A percentile compares a stretch with the other conserved stretches of the same genome.
Conservation (phyloP, 2,797 vertebrate genomes). For the Mastacembelus armatus region DNA sequence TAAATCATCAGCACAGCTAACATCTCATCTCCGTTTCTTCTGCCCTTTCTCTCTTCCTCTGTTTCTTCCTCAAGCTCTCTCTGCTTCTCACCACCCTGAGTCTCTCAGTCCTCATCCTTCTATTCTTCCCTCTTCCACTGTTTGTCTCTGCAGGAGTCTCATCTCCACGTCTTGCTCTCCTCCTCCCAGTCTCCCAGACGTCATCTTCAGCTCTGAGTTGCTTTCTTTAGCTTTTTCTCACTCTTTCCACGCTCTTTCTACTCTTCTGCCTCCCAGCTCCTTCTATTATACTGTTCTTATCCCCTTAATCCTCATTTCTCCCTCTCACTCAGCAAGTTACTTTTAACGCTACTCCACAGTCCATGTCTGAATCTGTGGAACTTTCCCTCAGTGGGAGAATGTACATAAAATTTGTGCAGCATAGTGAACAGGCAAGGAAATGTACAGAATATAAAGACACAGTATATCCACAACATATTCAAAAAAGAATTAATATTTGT, state of each 20-base stretch:
- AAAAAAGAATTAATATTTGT: conserved; percentile 37
- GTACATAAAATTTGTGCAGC: conserved; percentile 5
- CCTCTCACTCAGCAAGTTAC: conserved; percentile 42
- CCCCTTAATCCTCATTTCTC: conserved; percentile 61
- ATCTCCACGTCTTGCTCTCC: conserved; percentile 35
- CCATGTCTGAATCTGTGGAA: conserved; percentile 40
- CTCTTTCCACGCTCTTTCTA: neutral
- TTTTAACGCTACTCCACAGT: conserved; percentile 31
- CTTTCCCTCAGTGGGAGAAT: conserved; percentile 5
- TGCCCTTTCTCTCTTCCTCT: conserved; percentile 25
- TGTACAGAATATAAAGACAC: conserved; percentile 19
- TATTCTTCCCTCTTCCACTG: conserved; percentile 27
- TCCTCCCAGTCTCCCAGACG: conserved; percentile 22
- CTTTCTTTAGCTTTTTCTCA: neutral
- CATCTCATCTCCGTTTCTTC: conserved; percentile 52
- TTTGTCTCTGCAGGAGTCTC: conserved; percentile 43
- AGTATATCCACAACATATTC: conserved; percentile 10
- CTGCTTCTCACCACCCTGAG: conserved; percentile 1
- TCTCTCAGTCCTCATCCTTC: conserved; percentile 3
- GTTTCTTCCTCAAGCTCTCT: conserved; percentile 16
- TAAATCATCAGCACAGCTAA: conserved; percentile 77
- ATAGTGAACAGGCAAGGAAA: conserved; percentile 18
- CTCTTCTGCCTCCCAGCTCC: conserved; percentile 45
- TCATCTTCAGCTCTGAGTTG: conserved; percentile 21
- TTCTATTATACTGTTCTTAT: conserved; percentile 61